Evolutionary conservation across 2,888 invertebrate genomes (phyloP).

Genomic region (Mactromeris polynyma): DNA sequence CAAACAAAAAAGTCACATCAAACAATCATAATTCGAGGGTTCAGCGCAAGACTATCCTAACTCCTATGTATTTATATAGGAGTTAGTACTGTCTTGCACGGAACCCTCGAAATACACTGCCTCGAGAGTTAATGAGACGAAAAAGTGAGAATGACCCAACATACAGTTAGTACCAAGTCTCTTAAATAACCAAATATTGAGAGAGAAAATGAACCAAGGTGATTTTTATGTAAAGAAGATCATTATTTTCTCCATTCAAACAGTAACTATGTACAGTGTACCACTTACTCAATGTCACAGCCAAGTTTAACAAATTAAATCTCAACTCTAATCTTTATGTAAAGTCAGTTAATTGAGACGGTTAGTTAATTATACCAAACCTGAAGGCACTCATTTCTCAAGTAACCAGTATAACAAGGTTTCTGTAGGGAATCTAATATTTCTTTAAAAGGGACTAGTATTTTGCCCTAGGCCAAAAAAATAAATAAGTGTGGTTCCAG

Average conservation of each 20-base stretch:
- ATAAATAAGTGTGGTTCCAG: too few relatives aligned
- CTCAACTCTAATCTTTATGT: background rate
- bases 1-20: background rate
- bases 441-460: too few relatives aligned
- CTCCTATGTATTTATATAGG: too few relatives aligned
- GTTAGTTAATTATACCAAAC: background rate
- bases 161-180: background rate
- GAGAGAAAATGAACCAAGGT: background rate
- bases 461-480: too few relatives aligned
- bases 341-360: background rate
- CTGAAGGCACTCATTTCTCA: background rate
- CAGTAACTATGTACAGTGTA: background rate
- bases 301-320: background rate
- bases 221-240: background rate
- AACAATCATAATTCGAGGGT: too few relatives aligned
- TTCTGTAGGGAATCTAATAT: too few relatives aligned
- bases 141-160: conserved; percentile 2
- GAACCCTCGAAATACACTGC: too few relatives aligned
- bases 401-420: too few relatives aligned
- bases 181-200: background rate
- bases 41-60: too few relatives aligned
- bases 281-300: background rate
- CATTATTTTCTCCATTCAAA: background rate
- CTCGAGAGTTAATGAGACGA: background rate
- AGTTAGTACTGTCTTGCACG: too few relatives aligned